Evolutionary conservation across 2,888 invertebrate species (phyloP).

Genomic region (Meghimatium bilineatum): DNA sequence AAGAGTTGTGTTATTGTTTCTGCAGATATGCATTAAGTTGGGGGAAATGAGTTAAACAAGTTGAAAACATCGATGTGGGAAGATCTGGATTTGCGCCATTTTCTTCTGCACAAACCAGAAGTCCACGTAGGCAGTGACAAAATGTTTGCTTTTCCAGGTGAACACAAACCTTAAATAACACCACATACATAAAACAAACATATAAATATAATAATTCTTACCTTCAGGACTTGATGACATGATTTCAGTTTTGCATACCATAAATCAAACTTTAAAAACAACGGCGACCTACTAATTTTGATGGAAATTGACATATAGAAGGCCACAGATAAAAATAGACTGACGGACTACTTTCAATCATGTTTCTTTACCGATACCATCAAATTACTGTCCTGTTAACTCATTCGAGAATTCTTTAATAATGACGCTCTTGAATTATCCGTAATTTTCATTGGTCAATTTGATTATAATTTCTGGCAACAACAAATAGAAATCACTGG

Average conservation of each 20-base stretch:
- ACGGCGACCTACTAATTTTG: constrained; percentile 41
- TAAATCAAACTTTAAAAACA: constrained; percentile 25
- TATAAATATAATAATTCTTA: constrained; percentile 13
- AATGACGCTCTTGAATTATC: too few species aligned
- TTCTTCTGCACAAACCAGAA: constrained; percentile 41
- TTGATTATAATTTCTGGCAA: too few species aligned
- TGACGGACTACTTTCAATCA: constrained; percentile 54
- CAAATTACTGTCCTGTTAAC: too few species aligned
- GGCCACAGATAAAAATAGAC: constrained; percentile 68
- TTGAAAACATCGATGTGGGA: neutral
- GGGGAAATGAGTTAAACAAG: neutral
- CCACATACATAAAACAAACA: neutral
- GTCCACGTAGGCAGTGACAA: constrained; percentile 39
- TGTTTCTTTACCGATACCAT: too few species aligned
- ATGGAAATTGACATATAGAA: constrained; percentile 27
- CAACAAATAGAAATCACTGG: too few species aligned
- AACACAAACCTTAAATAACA: neutral
- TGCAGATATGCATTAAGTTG: neutral
- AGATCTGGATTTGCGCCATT: constrained; percentile 45
- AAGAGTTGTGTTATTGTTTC: neutral
- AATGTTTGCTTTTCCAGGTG: neutral
- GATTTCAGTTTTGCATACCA: constrained; percentile 38
- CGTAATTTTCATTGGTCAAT: too few species aligned
- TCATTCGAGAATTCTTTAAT: too few species aligned
- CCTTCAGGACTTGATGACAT: constrained; percentile 40